phyloP scores from a whole-genome alignment of 1,140 invertebrate genomes.

The Bemisia tabaci region DNA sequence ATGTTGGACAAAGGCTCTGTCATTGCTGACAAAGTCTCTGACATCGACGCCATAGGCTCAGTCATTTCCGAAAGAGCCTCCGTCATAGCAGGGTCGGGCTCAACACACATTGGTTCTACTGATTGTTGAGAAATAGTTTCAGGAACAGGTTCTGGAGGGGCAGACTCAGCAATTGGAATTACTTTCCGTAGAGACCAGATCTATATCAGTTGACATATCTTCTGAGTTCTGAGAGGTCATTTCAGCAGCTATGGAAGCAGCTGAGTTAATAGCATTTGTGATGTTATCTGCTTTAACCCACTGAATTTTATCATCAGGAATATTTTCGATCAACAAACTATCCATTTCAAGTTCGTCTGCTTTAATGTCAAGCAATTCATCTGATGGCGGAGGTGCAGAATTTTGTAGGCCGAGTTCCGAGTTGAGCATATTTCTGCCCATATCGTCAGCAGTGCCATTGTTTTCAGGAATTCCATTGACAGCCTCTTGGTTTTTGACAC shows the following conservation, averaged over 20 bases:
- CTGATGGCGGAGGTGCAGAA: neutral
- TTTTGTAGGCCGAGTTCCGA: neutral
- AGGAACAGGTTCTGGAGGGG: neutral
- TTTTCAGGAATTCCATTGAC: constrained; percentile 10
- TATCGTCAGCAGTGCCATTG: neutral
- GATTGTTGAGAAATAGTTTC: too few relatives aligned
- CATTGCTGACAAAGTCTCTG: too few relatives aligned
- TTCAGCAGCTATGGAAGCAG: neutral
- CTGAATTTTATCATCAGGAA: neutral
- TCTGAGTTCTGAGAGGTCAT: neutral
- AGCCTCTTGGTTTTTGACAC: constrained; percentile 3
- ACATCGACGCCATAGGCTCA: too few relatives aligned
- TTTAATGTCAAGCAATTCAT: neutral
- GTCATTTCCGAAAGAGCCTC: too few relatives aligned
- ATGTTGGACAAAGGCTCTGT: too few relatives aligned
- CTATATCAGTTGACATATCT: neutral
- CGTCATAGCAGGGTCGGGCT: neutral
- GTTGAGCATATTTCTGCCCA: neutral
- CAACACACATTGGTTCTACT: neutral
- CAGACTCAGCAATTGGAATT: neutral
- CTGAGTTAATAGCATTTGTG: neutral
- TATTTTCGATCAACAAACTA: neutral
- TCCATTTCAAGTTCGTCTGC: neutral
- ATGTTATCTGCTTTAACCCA: neutral
- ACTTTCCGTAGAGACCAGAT: neutral